phyloP scores from a whole-genome alignment of 2,113 vertebrate species.

The Uria lomvia region DNA sequence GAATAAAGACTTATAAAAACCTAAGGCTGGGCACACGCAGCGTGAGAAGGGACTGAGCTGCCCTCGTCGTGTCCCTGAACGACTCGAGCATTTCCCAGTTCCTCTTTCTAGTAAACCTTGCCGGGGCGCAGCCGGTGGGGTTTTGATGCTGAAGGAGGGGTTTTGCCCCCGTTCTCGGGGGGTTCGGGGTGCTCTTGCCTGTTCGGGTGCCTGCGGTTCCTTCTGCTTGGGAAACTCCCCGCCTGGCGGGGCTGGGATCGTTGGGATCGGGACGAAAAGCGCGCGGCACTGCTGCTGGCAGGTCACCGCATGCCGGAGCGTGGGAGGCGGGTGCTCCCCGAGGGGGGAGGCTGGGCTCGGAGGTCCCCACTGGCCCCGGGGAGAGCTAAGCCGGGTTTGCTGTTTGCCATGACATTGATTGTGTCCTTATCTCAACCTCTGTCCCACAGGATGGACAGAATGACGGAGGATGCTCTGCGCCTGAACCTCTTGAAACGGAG shows the following conservation, averaged over 20 bases:
- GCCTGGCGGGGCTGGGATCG: neutral
- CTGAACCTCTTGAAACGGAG: conserved; percentile 92
- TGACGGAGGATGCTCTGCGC: conserved; percentile 93
- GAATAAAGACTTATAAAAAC: fast-evolving
- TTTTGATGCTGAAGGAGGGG: fast-evolving
- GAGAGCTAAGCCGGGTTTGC: neutral
- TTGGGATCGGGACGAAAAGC: neutral
- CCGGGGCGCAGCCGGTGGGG: fast-evolving
- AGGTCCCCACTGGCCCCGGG: neutral
- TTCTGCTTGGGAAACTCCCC: neutral
- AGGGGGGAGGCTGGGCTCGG: neutral
- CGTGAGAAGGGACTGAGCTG: neutral
- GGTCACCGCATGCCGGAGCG: neutral
- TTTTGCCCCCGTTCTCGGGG: neutral
- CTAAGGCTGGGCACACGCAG: fast-evolving
- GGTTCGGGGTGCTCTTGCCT: neutral
- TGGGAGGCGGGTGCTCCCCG: neutral
- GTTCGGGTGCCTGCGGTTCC: neutral
- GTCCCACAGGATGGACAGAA: conserved; percentile 89
- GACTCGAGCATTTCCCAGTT: fast-evolving
- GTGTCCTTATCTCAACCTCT: neutral
- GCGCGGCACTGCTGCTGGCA: neutral
- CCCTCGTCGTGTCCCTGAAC: fast-evolving
- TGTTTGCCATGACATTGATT: neutral
- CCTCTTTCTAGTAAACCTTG: neutral